Evolutionary conservation across 1,140 invertebrate species (phyloP).

Genomic region (Manduca sexta): DNA sequence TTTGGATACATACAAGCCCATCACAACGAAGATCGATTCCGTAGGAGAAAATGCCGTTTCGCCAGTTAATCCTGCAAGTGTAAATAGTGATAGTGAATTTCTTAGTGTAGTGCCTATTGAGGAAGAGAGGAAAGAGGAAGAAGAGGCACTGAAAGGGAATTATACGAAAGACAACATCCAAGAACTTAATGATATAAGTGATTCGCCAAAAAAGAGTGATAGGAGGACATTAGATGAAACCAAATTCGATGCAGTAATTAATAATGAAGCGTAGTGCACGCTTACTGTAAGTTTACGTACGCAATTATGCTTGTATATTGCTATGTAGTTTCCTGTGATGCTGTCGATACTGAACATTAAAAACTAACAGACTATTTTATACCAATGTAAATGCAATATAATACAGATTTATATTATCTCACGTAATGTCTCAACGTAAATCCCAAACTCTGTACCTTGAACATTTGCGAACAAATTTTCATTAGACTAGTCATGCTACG

Average conservation of each 20-base stretch:
- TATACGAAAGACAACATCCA: slow-evolving; percentile 42
- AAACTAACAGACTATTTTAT: slow-evolving; percentile 14
- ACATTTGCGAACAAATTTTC: slow-evolving; percentile 29
- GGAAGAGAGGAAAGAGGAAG: slow-evolving; percentile 24
- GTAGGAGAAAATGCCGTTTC: neutral
- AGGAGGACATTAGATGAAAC: slow-evolving; percentile 53
- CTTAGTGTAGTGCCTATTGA: slow-evolving; percentile 54
- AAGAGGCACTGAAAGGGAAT: slow-evolving; percentile 29
- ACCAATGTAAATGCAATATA: slow-evolving; percentile 23
- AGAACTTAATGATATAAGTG: slow-evolving; percentile 60
- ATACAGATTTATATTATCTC: neutral
- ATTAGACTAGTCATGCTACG: slow-evolving; percentile 69
- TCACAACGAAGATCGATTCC: too few relatives aligned
- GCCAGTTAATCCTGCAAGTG: neutral
- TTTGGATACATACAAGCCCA: slow-evolving; percentile 25
- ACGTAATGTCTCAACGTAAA: slow-evolving; percentile 1
- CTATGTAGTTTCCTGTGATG: slow-evolving; percentile 53
- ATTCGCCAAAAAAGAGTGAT: slow-evolving; percentile 61
- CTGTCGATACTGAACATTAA: slow-evolving; percentile 24
- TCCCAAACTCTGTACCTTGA: slow-evolving; percentile 14
- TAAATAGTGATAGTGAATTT: slow-evolving; percentile 26
- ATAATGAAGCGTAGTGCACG: slow-evolving; percentile 48
- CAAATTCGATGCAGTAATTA: slow-evolving; percentile 43
- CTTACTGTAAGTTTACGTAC: slow-evolving; percentile 20
- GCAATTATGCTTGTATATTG: slow-evolving; percentile 48